Base-by-base conservation (phyloP, 2,797 vertebrate genomes). In the Malacoraja senta region DNA sequence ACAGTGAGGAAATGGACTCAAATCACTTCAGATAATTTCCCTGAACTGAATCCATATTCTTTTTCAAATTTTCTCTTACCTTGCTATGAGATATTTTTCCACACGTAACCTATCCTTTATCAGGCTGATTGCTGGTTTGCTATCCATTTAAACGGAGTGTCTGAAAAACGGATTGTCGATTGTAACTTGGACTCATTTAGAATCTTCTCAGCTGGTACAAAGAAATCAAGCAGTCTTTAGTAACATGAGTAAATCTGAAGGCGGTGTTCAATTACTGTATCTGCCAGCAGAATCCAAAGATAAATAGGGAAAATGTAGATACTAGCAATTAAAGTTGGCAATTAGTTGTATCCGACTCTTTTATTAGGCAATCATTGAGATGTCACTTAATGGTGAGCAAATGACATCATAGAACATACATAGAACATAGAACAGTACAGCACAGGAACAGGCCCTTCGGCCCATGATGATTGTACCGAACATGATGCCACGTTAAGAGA, bases 11-110 rank as follows among this genome's bases (percentile, higher is more conserved):
- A 68, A 88, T 88, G 15, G 19, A 8, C 84, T 88, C 63, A 88
- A 35, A 88, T 44, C 84, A 68, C 29, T 65, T 88, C 84, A 88
- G 84, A 88, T 65, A 88, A 35, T 88, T 19, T 65, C 7, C 29
- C 63, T 68, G n/a, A 35, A 65, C n/a, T 88, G 84, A 68, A 65
- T 32, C 61, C 1, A 68, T 88, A 65, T 88, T 68, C 53, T 63
- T 63, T 86, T 86, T 86, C 84, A 88, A 35, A 68, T 65, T 88
- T 88, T 88, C n/a, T 88, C 15, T 88, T 88, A 35, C 65, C 84
- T 68, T 17, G 21, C 19, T 88, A 61, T 88, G 15, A 35, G 15
- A 88, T 63, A 19, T 35, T 88, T 63, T 68, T 63, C 84, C 84
- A 35, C 17, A 6, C 21, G 19, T 65, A 68, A 88, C 65, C 68